Evolutionary conservation across 2,888 invertebrate species (phyloP), one percentile per base, ranked within the genome.

Genomic region (Cyclophora punctaria): DNA sequence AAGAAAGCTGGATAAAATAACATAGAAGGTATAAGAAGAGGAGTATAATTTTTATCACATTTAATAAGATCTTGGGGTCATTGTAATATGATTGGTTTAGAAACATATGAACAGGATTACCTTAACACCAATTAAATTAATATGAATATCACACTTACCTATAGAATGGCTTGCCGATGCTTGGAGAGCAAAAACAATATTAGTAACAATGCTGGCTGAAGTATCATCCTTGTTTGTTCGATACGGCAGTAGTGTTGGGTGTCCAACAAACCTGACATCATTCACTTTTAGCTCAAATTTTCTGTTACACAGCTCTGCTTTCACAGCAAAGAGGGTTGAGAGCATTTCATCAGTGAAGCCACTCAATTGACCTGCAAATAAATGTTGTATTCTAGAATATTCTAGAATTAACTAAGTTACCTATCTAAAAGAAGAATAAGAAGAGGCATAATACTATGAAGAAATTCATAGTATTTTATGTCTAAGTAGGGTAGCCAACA

Each of bases 271-370:
- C 45, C 98, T 89, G 0, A 98, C 96, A 89, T 98, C 97, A 81
- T 98, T 98, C 0, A 98, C 94, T 90, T 98, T 98, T 0, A 98
- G 86, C 76, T 98, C 98, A 85, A 98, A 97, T 75, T 97, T 97
- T 57, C 94, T 91, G 69, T 96, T 96, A 72, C 96, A 97, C 33
- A 98, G 82, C 66, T 96, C 96, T 5, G 94, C 92, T 74, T 97
- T 97, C 0, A 98, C 97, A 4, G 97, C 97, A 81, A 97, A 96
- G 43, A 97, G 80, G 2, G 95, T 96, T 5, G 96, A 96, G 5
- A 97, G 77, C 59, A 94, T 95, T 83, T 96, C 95, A 81, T 96
- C 95, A 1, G 94, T 92, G 67, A 95, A 93, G 2, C 95, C 95
- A 52, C 92, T 92, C 5, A 95, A 76, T 60, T 90, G 90, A 60